phyloP scores from a whole-genome alignment of 2,888 invertebrate genomes.

The Lepidochrysops patricia region DNA sequence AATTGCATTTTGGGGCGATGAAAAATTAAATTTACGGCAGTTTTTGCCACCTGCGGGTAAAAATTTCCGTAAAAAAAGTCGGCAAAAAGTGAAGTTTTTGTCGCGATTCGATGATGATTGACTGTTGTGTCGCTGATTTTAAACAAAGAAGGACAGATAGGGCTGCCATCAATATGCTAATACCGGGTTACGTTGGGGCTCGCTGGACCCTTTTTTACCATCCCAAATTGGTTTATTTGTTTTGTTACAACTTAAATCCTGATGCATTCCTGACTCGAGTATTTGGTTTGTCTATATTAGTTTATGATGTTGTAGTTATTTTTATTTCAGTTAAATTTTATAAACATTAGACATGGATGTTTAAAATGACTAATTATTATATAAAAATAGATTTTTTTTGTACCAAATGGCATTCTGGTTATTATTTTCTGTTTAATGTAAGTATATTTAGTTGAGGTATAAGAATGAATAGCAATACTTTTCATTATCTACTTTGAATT shows the following conservation, averaged over 20 bases:
- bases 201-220: constrained; percentile 54
- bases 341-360: too few species aligned
- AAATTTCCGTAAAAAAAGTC: too few species aligned
- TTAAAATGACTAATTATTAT: too few species aligned
- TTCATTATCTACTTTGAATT: too few species aligned
- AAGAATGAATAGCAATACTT: too few species aligned
- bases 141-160: constrained; percentile 67
- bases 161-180: constrained; percentile 69
- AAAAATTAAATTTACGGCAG: background rate
- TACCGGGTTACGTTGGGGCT: constrained; percentile 47
- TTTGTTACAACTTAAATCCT: constrained; percentile 44
- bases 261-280: background rate
- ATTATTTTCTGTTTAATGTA: too few species aligned
- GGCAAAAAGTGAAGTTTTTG: constrained; percentile 55
- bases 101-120: constrained; percentile 55
- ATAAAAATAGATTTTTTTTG: too few species aligned
- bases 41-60: constrained; percentile 53
- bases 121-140: constrained; percentile 70
- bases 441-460: too few species aligned
- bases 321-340: background rate
- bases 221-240: constrained; percentile 69
- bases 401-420: too few species aligned
- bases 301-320: background rate
- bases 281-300: background rate
- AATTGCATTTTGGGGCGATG: background rate